Evolutionary conservation across 1,140 invertebrate species (phyloP).

Genomic region (Sitodiplosis mosellana): DNA sequence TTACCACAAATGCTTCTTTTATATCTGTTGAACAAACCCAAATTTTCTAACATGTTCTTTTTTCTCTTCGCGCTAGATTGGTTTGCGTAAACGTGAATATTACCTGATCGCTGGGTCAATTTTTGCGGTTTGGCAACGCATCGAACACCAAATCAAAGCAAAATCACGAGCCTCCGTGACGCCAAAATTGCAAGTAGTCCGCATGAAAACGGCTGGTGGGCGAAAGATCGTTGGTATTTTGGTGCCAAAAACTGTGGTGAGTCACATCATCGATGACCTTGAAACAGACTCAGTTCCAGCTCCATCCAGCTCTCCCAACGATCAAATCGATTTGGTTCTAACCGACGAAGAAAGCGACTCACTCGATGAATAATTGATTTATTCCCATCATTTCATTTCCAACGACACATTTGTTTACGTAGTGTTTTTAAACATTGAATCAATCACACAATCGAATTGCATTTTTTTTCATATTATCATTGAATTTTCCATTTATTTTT

Average conservation of each 20-base stretch:
- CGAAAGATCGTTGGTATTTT: constrained; percentile 81
- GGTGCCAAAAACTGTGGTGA: constrained; percentile 76
- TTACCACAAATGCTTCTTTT: too few relatives aligned
- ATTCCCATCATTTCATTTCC: too few relatives aligned
- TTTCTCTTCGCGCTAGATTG: constrained; percentile 33
- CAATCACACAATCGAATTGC: too few relatives aligned
- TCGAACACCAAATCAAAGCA: constrained; percentile 44
- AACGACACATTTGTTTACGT: too few relatives aligned
- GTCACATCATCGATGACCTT: constrained; percentile 55
- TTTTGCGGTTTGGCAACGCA: constrained; percentile 83
- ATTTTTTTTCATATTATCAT: too few relatives aligned
- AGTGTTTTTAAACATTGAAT: too few relatives aligned
- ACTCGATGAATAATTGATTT: too few relatives aligned
- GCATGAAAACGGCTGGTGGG: constrained; percentile 72
- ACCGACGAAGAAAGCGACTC: too few relatives aligned
- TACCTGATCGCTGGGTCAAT: constrained; percentile 90
- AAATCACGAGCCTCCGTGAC: constrained; percentile 18
- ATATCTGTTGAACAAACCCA: too few relatives aligned
- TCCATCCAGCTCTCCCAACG: too few relatives aligned
- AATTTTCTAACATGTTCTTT: too few relatives aligned
- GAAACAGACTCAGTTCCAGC: constrained; percentile 64
- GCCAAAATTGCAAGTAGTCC: constrained; percentile 90
- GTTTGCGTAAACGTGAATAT: constrained; percentile 74
- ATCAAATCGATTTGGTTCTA: constrained; percentile 14
- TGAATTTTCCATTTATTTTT: too few relatives aligned